Evolutionary conservation across 2,888 invertebrate species (phyloP), one percentile per base, ranked within the genome.

Genomic region (Rhagonycha fulva): DNA sequence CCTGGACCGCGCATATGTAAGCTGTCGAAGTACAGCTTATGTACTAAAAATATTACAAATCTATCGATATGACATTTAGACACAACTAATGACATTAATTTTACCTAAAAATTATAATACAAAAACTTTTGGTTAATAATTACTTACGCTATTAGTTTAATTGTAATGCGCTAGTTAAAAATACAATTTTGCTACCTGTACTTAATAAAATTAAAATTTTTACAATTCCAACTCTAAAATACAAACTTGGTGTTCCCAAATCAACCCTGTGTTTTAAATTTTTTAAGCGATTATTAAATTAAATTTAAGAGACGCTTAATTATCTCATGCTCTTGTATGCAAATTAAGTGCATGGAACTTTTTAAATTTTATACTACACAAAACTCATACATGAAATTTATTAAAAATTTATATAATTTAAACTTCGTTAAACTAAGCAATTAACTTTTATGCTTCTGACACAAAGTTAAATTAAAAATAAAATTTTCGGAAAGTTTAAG

Each of bases 1-100:
- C 81, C 82, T 82, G 82, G 82, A 82, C 82, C 82, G 81, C 81
- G 77, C 77, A 79, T 79, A 62, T 66, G 76, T 76, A 72, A 76
- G 74, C 80, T 78, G 80, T 81, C 76, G 76, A 76, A 62, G 70
- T 76, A 78, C 80, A 81, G 80, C 79, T 80, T 75, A 74, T 71
- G 69, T 75, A 76, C 77, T 77, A 81, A 80, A 76, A 74, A 74
- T 71, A 77, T 70, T 74, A 47, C 71, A 69, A 74, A 68, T 68
- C 77, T 77, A 77, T 71, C 68, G 69, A 68, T 67, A 71, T 73
- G 70, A 76, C 76, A 76, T 74, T 63, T 73, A 76, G 70, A 73
- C 62, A 75, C 76, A 73, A 60, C 71, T 71, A 76, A 61, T 76
- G 71, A 76, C 76, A 76, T 71, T 71, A 60, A 66, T 12, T 66